Evolutionary conservation across 1,140 invertebrate species (phyloP), one percentile per base, ranked within the genome.

Genomic region (Pseudachorutes palmiensis): DNA sequence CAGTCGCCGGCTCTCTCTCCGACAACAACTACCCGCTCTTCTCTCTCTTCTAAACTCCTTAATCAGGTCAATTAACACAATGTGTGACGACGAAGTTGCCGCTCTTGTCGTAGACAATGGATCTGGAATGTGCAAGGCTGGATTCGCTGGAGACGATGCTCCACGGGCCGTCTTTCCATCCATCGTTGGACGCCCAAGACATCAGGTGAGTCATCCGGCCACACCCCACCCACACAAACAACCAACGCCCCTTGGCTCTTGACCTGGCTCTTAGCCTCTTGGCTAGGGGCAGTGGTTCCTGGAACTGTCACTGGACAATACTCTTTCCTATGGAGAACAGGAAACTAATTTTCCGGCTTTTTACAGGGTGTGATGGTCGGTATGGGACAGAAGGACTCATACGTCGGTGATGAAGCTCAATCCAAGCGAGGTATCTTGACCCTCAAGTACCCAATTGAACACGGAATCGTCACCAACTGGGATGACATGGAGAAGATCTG

Each of bases 321-420:
- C n/a, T n/a, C n/a, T n/a, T n/a, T n/a, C n/a, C n/a, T n/a, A n/a
- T n/a, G n/a, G n/a, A n/a, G n/a, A n/a, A n/a, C n/a, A n/a, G n/a
- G n/a, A n/a, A n/a, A n/a, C n/a, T 19, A 55, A 55, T 48, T 63
- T 63, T 41, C n/a, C n/a, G n/a, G 3, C 2, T 41, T 45, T 63
- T 33, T 63, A 14, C 84, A 87, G 83, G 88, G 89, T 78, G 89
- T 94, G 72, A 93, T 94, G 91, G 91, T 94, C 72, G 92, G 92
- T 81, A 94, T 94, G 91, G 91, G 91, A 68, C 91, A 94, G 80
- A 94, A 93, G 78, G 88, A 91, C 81, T 84, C 77, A 73, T 92
- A 90, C 76, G 89, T 95, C 48, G 91, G 91, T 73, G 91, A 95
- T 81, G 92, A 95, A 81, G 92, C 92, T 73, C 88, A 93, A 81